Conservation (phyloP, 2,797 vertebrate species). For the Masticophis lateralis region DNA sequence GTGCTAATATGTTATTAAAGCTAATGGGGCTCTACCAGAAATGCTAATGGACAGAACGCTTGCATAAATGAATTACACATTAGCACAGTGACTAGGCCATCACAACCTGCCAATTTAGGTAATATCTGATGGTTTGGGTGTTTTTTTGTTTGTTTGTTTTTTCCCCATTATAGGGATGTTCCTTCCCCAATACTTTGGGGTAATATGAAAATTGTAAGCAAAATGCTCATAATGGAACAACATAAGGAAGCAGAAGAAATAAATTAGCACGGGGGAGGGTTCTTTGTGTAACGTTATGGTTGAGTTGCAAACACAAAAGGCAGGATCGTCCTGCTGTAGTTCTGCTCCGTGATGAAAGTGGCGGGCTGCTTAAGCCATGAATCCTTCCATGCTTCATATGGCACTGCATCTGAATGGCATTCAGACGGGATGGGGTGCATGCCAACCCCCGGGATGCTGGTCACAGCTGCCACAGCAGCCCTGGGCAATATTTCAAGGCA, state of each 20-base stretch:
- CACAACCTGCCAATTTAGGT: conserved; percentile 75
- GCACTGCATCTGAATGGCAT: background rate
- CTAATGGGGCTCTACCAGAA: conserved; percentile 79
- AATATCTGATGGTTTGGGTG: conserved; percentile 68
- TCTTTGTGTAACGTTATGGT: conserved; percentile 28
- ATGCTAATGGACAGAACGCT: conserved; percentile 81
- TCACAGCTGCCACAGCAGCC: background rate
- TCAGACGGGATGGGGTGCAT: background rate
- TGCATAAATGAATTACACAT: conserved; percentile 83
- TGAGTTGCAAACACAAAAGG: conserved; percentile 37
- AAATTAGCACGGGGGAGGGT: conserved; percentile 59
- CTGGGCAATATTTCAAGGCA: background rate
- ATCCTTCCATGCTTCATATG: background rate
- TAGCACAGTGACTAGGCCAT: conserved; percentile 73
- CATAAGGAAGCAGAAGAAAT: conserved; percentile 71
- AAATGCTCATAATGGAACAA: conserved; percentile 72
- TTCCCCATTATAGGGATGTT: conserved; percentile 77
- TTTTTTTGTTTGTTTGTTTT: conserved; percentile 62
- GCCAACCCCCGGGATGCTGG: background rate
- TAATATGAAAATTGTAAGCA: conserved; percentile 75
- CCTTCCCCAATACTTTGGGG: conserved; percentile 69
- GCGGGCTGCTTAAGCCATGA: rapidly evolving
- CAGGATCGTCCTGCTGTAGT: background rate
- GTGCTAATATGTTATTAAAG: conserved; percentile 77
- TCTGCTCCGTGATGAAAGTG: background rate